Percentiles rank a stretch among this genome's conserved stretches.
Conservation (phyloP, 2,797 vertebrate species). For the Holocentrus rufus region DNA sequence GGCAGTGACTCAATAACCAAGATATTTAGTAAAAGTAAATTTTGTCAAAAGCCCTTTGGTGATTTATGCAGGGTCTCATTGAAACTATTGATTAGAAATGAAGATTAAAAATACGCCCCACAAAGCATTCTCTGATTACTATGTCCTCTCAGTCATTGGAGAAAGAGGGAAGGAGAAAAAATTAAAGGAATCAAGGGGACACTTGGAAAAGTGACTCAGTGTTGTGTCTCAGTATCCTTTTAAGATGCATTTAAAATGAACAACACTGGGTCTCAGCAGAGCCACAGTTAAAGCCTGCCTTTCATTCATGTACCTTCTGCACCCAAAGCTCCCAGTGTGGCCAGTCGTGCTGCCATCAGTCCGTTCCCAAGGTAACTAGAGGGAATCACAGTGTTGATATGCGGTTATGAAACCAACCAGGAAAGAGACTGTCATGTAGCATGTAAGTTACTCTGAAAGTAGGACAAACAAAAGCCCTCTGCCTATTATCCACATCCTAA, state of each 20-base stretch:
- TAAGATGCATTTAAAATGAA: conserved; percentile 19
- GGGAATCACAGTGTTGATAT: conserved; percentile 17
- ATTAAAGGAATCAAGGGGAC: neutral
- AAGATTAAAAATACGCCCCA: conserved; percentile 15
- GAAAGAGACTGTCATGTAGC: conserved; percentile 18
- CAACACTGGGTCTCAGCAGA: conserved; percentile 9
- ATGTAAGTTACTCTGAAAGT: conserved; percentile 39
- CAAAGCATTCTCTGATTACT: conserved; percentile 17
- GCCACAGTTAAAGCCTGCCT: conserved; percentile 22
- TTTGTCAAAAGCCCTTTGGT: conserved; percentile 34
- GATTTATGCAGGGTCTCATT: conserved; percentile 38
- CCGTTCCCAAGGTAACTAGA: conserved; percentile 96
- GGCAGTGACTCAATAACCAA: conserved; percentile 16
- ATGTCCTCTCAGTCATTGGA: conserved; percentile 10
- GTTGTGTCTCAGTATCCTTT: conserved; percentile 28
- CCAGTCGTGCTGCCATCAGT: conserved; percentile 92
- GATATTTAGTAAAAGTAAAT: neutral
- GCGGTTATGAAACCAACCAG: conserved; percentile 21
- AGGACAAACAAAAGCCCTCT: conserved; percentile 41
- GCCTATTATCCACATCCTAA: neutral
- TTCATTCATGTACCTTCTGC: conserved; percentile 83
- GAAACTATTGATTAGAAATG: conserved; percentile 23
- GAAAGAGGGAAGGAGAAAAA: neutral
- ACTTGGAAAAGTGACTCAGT: conserved; percentile 27
- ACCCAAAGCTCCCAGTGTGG: conserved; percentile 87